A percentile compares a stretch with the other conserved stretches of the same genome.
These are phyloP conservation scores for Cerastoderma edule DNA, from an alignment of 2,888 invertebrate genomes.

Conservation along the genomic window DNA sequence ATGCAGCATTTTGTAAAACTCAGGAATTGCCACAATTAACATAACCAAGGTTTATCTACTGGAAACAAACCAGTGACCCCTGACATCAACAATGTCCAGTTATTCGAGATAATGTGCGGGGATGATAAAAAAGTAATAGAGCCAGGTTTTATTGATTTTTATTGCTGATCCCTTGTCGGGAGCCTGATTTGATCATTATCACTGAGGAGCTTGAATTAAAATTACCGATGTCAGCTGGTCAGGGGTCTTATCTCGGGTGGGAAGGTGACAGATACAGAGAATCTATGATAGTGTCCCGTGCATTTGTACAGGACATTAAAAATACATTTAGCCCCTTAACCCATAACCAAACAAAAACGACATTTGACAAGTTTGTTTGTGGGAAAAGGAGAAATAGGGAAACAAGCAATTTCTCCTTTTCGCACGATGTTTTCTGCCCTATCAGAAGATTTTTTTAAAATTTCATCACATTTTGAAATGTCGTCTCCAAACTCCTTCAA, in stretches of 20 bases:
- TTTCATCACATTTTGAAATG: too few species aligned
- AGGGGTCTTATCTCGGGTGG: too few species aligned
- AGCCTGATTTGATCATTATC: constrained; percentile 17
- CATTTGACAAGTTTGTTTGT: not conserved
- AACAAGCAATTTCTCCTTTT: constrained; percentile 11
- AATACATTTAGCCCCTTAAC: not conserved
- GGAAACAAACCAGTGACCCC: too few species aligned
- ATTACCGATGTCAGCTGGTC: not conserved
- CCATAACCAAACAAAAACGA: not conserved
- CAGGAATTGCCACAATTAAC: too few species aligned
- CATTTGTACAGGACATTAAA: too few species aligned
- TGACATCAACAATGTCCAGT: constrained; percentile 6
- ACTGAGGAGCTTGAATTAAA: not conserved
- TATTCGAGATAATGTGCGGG: not conserved
- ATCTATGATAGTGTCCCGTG: too few species aligned
- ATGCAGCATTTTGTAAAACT: too few species aligned
- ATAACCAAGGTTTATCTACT: too few species aligned
- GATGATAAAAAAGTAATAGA: constrained; percentile 35
- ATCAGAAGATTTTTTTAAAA: not conserved
- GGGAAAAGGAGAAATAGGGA: constrained; percentile 4
- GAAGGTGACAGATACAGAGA: too few species aligned
- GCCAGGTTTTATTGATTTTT: constrained; percentile 28
- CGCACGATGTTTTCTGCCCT: not conserved
- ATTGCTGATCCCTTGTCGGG: constrained; percentile 6
- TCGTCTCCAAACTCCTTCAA: too few species aligned